Base-by-base conservation (phyloP, 2,888 invertebrate genomes). In the Ethmia dodecea region DNA sequence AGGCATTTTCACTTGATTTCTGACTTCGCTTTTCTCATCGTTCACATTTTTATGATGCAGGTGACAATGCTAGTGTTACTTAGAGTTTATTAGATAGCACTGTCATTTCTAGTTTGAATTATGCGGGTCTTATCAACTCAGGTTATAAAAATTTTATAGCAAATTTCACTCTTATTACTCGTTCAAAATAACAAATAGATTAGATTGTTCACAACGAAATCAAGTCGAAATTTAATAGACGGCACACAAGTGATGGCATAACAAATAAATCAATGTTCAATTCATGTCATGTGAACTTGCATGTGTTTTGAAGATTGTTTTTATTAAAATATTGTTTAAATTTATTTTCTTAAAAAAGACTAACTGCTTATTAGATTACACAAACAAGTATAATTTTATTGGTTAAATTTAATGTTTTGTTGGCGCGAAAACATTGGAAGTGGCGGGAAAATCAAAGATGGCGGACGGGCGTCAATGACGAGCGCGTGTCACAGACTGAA, bases 401-500 rank as follows among this genome's bases (percentile, higher is more conserved):
- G n/a, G n/a, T n/a, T n/a, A n/a, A n/a, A n/a, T n/a, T n/a, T n/a
- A 22, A 22, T 22, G 8, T 22, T 22, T 22, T 4, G n/a, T 33
- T 30, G 33, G 40, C 30, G 37, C 42, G 49, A 43, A 38, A 48
- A 30, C 9, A 12, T 22, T 22, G 38, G 41, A 47, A 62, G 65
- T 46, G 52, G 73, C 72, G 77, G 71, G 65, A 71, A 70, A 48
- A 53, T 53, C 36, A 30, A 48, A 66, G 35, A 69, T 67, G 66
- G 65, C 60, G 44, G 47, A 49, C 77, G 63, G 47, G 62, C 62
- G 56, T 46, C 54, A 47, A 40, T 41, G 40, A 36, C 63, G 66
- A 60, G 64, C 61, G 70, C 72, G 58, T 42, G 57, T 60, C 60
- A 55, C 52, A 39, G 52, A 81, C 83, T 81, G 70, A 73, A 68